Conservation (phyloP, 1,140 invertebrate species). For the Drosophila truncata region DNA sequence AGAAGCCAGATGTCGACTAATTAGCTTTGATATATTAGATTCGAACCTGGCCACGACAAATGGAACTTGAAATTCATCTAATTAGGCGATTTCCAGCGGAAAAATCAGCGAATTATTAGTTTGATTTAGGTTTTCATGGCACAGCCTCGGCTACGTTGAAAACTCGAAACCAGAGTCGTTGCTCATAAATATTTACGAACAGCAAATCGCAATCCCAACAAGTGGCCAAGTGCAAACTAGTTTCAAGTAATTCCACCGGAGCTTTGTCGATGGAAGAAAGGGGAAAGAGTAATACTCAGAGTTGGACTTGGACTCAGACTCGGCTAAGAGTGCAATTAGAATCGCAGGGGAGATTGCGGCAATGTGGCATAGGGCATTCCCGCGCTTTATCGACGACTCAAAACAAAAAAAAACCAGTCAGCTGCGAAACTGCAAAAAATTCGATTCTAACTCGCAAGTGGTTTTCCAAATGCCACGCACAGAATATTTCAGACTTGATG, state of each 20-base stretch:
- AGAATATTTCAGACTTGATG: conserved; percentile 80
- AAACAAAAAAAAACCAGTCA: conserved; percentile 60
- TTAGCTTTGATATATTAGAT: conserved; percentile 74
- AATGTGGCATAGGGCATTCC: conserved; percentile 66
- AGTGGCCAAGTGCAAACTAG: conserved; percentile 58
- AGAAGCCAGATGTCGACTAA: conserved; percentile 62
- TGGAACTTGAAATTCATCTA: conserved; percentile 71
- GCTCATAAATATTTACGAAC: conserved; percentile 74
- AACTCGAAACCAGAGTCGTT: conserved; percentile 45
- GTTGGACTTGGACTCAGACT: background rate
- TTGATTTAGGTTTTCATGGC: conserved; percentile 62
- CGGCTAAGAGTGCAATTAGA: conserved; percentile 67
- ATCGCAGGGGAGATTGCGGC: conserved; percentile 19
- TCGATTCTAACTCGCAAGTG: conserved; percentile 70
- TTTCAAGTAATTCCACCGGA: conserved; percentile 50
- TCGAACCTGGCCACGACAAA: conserved; percentile 41
- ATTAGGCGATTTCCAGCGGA: conserved; percentile 68
- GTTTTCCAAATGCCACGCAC: conserved; percentile 76
- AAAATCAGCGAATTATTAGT: conserved; percentile 74
- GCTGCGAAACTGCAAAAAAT: conserved; percentile 42
- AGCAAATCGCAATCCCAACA: conserved; percentile 51
- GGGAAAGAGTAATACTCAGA: conserved; percentile 6
- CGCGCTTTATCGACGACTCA: conserved; percentile 52
- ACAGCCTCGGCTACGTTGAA: conserved; percentile 13
- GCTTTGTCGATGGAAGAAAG: conserved; percentile 7